These are phyloP conservation scores for Polietes domitor DNA, from an alignment of 2,888 invertebrate species.

Conservation along the genomic window DNA sequence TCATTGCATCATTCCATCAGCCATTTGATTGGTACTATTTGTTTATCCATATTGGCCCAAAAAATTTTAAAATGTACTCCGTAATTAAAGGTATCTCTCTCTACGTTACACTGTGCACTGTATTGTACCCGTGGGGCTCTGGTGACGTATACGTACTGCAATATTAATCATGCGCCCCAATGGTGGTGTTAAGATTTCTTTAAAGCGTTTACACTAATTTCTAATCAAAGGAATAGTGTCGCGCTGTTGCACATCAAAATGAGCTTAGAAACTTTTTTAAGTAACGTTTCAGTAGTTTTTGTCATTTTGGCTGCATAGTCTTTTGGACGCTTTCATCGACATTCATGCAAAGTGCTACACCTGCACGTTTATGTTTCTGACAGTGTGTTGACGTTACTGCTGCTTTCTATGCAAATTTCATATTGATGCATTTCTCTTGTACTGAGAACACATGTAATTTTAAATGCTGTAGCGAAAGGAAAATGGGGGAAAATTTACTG, in stretches of 20 bases:
- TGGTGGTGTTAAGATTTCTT: background rate
- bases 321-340: background rate
- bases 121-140: too few relatives aligned
- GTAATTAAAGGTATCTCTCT: too few relatives aligned
- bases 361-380: background rate
- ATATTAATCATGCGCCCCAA: background rate
- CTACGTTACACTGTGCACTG: too few relatives aligned
- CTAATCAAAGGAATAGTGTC: background rate
- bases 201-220: background rate
- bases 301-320: background rate
- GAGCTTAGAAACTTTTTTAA: background rate
- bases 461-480: background rate
- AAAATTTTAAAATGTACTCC: too few relatives aligned
- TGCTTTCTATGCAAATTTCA: background rate
- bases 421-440: slow-evolving; percentile 8
- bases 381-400: background rate
- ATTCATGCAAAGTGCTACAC: background rate
- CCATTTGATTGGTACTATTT: too few relatives aligned
- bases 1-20: too few relatives aligned
- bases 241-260: background rate
- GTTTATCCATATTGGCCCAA: too few relatives aligned
- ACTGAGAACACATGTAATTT: background rate
- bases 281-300: background rate
- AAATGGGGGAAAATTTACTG: background rate
- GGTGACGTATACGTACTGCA: background rate